phyloP scores from a whole-genome alignment of 2,113 vertebrate genomes.

The Seriola quinqueradiata region DNA sequence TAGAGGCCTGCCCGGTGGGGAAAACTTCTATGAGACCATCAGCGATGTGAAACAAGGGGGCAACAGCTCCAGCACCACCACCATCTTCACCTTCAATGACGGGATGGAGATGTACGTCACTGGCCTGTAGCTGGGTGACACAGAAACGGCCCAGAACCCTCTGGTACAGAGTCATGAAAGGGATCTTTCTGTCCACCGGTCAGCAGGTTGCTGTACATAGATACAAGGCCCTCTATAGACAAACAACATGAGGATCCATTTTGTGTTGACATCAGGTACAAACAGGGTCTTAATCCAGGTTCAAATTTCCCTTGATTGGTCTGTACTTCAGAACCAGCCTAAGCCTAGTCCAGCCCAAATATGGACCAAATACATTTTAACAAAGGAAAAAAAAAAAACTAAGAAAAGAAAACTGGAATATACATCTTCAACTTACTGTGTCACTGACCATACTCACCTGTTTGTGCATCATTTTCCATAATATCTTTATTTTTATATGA shows the following conservation, averaged over 20 bases:
- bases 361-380: constrained; percentile 72
- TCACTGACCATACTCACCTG: constrained; percentile 64
- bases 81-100: constrained; percentile 88
- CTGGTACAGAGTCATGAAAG: constrained; percentile 47
- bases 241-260: constrained; percentile 71
- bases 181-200: constrained; percentile 54
- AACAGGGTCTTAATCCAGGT: constrained; percentile 82
- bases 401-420: constrained; percentile 48
- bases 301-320: constrained; percentile 66
- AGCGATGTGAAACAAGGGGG: constrained; percentile 82
- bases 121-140: constrained; percentile 78
- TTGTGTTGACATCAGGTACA: constrained; percentile 77
- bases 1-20: constrained; percentile 77
- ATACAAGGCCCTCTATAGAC: constrained; percentile 59
- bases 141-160: constrained; percentile 36
- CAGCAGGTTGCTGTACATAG: constrained; percentile 69
- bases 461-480: constrained; percentile 77
- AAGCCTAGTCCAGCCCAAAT: constrained; percentile 69
- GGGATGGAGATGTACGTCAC: constrained; percentile 89
- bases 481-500: constrained; percentile 84
- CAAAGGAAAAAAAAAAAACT: constrained; percentile 37
- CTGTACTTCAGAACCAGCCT: constrained; percentile 78
- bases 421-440: constrained; percentile 64
- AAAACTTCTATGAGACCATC: constrained; percentile 87
- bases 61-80: constrained; percentile 83